phyloP scores from a whole-genome alignment of 1,140 invertebrate genomes.

The Papilio xuthus region DNA sequence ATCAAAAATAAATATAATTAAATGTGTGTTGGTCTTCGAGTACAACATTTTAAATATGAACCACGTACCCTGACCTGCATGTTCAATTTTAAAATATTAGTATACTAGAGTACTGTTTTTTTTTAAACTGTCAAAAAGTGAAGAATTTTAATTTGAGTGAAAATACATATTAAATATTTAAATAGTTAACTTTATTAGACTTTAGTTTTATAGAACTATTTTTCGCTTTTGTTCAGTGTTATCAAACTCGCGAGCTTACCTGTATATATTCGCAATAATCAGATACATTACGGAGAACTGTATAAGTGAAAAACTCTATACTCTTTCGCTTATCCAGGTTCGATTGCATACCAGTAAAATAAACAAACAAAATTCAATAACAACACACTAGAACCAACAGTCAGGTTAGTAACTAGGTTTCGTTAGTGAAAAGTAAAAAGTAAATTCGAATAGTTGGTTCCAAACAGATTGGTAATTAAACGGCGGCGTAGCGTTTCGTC shows the following conservation, averaged over 20 bases:
- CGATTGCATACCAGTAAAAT: not conserved
- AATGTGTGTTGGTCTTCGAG: not conserved
- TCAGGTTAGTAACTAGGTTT: slow-evolving; percentile 24
- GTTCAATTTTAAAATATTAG: not conserved
- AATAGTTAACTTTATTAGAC: too few species aligned
- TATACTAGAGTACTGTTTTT: not conserved
- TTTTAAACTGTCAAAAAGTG: not conserved
- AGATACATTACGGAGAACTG: too few species aligned
- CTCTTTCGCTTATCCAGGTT: too few species aligned
- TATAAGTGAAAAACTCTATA: too few species aligned
- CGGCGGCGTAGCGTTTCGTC: not conserved
- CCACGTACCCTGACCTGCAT: not conserved
- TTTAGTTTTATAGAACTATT: not conserved
- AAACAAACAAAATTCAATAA: not conserved
- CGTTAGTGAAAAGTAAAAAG: slow-evolving; percentile 27
- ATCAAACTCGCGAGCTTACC: not conserved
- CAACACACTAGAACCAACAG: slow-evolving; percentile 5
- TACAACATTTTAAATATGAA: not conserved
- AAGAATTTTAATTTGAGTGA: not conserved
- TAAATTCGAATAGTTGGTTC: slow-evolving; percentile 24
- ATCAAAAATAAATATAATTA: not conserved
- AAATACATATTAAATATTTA: not conserved
- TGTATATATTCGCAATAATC: not conserved
- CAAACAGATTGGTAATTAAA: slow-evolving; percentile 28
- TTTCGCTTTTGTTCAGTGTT: not conserved